phyloP scores from a whole-genome alignment of 2,797 vertebrate species.

The Nasua narica region DNA sequence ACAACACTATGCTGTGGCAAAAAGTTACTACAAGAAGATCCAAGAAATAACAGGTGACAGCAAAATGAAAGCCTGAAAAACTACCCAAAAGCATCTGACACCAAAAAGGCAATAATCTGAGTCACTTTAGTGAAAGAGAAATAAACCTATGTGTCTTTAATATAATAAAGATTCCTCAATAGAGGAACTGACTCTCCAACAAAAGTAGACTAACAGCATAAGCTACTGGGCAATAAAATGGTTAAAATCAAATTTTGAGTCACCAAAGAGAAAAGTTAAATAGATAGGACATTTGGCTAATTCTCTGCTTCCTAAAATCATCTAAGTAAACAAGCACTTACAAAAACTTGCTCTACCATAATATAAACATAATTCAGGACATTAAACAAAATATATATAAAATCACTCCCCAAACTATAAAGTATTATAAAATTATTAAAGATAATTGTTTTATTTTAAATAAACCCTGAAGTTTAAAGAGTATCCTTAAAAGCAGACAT shows the following conservation, averaged over 20 bases:
- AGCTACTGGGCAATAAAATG: not conserved
- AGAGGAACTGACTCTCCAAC: not conserved
- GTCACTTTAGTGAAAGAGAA: not conserved
- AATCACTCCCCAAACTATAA: not conserved
- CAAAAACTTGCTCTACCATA: not conserved
- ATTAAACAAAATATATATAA: constrained; percentile 27
- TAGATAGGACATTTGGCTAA: constrained; percentile 2
- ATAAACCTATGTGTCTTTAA: not conserved
- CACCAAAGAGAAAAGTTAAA: constrained; percentile 41
- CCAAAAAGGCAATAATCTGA: not conserved
- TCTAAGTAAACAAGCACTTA: not conserved
- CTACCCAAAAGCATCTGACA: not conserved
- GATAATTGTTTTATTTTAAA: constrained; percentile 10
- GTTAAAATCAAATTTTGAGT: constrained; percentile 42
- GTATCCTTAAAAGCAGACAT: constrained; percentile 6
- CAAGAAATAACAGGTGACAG: not conserved
- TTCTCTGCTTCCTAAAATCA: constrained; percentile 35
- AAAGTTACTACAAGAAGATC: not conserved
- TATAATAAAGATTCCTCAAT: not conserved
- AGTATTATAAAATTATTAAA: constrained; percentile 12
- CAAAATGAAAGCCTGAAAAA: constrained; percentile 2
- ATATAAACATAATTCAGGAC: not conserved
- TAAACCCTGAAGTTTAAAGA: not conserved
- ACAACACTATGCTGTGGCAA: not conserved
- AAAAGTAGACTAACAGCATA: not conserved